Evolutionary conservation across 2,888 invertebrate genomes (phyloP).

Genomic region (Ectemnius continuus): DNA sequence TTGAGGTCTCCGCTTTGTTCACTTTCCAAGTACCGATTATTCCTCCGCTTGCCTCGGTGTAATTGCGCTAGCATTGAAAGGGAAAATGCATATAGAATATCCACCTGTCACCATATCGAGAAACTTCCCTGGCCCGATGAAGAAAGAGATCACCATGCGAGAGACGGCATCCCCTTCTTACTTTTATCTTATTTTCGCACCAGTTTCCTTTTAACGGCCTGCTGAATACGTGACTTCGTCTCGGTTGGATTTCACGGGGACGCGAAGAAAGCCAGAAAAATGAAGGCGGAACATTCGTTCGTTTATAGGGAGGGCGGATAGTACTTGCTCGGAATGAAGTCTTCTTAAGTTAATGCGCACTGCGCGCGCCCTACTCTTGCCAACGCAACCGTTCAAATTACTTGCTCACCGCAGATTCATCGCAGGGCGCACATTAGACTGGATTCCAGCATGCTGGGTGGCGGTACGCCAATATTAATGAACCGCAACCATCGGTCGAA

Average conservation of each 20-base stretch:
- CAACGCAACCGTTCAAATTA: constrained; percentile 41
- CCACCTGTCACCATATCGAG: not conserved
- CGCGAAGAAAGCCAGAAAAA: not conserved
- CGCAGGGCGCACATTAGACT: constrained; percentile 49
- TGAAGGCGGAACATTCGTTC: constrained; percentile 6
- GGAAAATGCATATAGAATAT: not conserved
- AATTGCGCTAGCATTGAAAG: not conserved
- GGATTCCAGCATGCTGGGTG: constrained; percentile 56
- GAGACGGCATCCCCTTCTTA: too few species aligned
- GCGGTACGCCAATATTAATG: constrained; percentile 56
- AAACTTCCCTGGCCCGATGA: not conserved
- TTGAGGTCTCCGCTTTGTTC: not conserved
- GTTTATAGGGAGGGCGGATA: not conserved
- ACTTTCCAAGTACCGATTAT: constrained; percentile 7
- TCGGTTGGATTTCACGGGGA: not conserved
- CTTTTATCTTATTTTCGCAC: too few species aligned
- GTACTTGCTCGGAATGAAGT: constrained; percentile 44
- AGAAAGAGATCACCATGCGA: too few species aligned
- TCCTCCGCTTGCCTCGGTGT: constrained; percentile 1
- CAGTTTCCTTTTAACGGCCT: not conserved
- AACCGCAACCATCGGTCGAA: constrained; percentile 54
- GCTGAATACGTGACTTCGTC: not conserved
- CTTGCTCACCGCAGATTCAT: constrained; percentile 57
- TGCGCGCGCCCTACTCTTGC: not conserved
- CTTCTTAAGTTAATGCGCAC: constrained; percentile 30